A percentile compares a stretch with the other conserved stretches of the same genome.
Evolutionary conservation across 2,797 vertebrate species (phyloP).

Genomic region (Enteromius anoplus): DNA sequence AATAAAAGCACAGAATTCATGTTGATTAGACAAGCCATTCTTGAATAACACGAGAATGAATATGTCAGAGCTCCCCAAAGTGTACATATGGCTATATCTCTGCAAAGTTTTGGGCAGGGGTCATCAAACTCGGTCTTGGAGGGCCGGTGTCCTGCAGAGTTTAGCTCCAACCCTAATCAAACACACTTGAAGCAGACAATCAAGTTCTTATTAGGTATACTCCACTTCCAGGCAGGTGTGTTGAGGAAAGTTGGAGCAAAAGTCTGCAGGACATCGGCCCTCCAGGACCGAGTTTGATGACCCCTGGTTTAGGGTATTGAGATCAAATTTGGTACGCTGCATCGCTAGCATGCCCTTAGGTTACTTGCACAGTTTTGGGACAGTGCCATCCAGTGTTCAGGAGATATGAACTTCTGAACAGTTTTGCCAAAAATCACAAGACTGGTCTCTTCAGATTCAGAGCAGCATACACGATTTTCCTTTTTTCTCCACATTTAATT

Average conservation of each 20-base stretch:
- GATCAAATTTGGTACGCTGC: not conserved
- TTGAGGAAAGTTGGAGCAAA: too few species aligned
- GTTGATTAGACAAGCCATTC: not conserved
- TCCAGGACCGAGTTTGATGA: too few species aligned
- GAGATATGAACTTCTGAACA: not conserved
- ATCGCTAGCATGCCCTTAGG: not conserved
- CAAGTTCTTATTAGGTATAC: too few species aligned
- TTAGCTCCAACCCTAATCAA: too few species aligned
- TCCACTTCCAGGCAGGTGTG: too few species aligned
- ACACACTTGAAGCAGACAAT: too few species aligned
- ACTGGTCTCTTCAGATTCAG: too few species aligned
- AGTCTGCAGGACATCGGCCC: too few species aligned
- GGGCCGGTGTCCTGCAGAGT: too few species aligned
- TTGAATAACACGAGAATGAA: not conserved
- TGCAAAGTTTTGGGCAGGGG: too few species aligned
- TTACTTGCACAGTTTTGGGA: not conserved
- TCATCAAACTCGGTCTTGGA: too few species aligned
- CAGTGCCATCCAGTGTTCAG: not conserved
- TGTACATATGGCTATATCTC: not conserved
- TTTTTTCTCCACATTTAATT: not conserved
- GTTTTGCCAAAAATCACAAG: not conserved
- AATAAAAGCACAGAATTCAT: not conserved
- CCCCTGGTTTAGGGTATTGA: too few species aligned
- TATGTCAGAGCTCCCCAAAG: not conserved
- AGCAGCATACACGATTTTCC: not conserved